A percentile compares a stretch with the other conserved stretches of the same genome.
Conservation (phyloP, 2,797 vertebrate genomes). For the Myotis planiceps region DNA sequence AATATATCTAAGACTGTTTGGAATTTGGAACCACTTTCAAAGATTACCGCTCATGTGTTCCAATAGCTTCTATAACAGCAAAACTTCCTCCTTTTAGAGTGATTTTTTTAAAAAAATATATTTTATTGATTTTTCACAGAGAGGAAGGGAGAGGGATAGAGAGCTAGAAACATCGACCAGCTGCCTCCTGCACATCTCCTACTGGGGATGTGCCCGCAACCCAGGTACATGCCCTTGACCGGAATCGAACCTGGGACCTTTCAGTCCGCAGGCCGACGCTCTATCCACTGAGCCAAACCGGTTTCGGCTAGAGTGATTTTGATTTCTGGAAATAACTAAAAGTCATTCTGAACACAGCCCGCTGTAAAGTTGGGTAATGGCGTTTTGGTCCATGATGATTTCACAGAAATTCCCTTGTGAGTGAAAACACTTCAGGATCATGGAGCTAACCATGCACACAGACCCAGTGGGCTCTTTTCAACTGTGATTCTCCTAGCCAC, state of each 20-base stretch:
- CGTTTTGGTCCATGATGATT: background rate
- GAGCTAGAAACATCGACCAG: too few species aligned
- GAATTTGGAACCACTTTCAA: background rate
- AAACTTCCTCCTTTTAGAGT: background rate
- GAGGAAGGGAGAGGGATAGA: too few species aligned
- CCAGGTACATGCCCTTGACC: too few species aligned
- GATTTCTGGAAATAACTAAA: background rate
- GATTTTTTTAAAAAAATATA: too few species aligned
- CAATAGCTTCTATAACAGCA: background rate
- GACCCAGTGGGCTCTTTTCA: rapidly evolving
- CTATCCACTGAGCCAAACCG: too few species aligned
- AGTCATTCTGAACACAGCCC: background rate
- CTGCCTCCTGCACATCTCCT: too few species aligned
- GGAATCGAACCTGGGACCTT: too few species aligned
- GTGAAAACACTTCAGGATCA: background rate
- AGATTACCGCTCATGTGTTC: background rate
- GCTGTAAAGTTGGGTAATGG: background rate
- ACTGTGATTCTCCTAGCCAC: background rate
- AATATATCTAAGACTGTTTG: rapidly evolving
- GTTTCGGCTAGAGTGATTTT: too few species aligned
- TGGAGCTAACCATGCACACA: background rate
- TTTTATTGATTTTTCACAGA: too few species aligned
- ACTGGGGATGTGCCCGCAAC: too few species aligned
- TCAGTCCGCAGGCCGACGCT: too few species aligned
- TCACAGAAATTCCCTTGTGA: background rate